These are phyloP conservation scores for pig (Sus scrofa) DNA, from an alignment of 2,113 vertebrate species.

Conservation along the genomic window T2T-Sscrofa CM000830.6:8787501-8788000, in stretches of 20 bases:
- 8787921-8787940: too few relatives aligned
- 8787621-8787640: background rate
- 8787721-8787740: background rate
- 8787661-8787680: background rate
- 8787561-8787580: background rate
- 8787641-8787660: background rate
- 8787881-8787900: background rate
- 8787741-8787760: fast-evolving
- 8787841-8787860: background rate
- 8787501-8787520: too few relatives aligned
- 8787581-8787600: background rate
- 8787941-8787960: background rate
- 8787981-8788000: too few relatives aligned
- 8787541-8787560: background rate
- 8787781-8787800: background rate
- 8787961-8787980: background rate
- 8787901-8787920: background rate
- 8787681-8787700: background rate
- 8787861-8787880: background rate
- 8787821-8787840: background rate
- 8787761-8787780: background rate
- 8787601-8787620: background rate
- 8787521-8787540: background rate
- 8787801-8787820: background rate
- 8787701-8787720: background rate